Conservation (phyloP, 2,797 vertebrate genomes). For the Otus scops region DNA sequence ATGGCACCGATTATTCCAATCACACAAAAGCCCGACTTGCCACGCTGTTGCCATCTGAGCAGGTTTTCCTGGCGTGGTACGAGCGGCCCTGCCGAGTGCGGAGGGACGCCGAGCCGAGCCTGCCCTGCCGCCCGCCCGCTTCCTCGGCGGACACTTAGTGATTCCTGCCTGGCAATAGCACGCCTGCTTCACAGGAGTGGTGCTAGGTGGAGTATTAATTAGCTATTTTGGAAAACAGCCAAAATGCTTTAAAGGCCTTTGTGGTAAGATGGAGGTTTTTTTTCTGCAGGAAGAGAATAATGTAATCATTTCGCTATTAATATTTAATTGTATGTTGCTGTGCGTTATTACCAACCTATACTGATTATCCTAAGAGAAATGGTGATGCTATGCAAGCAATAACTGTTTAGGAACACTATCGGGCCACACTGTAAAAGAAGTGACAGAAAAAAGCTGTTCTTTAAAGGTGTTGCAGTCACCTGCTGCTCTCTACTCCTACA, state of each 20-base stretch:
- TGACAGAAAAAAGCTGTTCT: background rate
- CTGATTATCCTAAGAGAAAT: conserved; percentile 27
- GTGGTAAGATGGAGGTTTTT: background rate
- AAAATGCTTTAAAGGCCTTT: conserved; percentile 53
- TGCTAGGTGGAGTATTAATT: background rate
- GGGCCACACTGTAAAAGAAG: background rate
- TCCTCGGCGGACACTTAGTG: background rate
- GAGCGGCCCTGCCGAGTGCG: background rate
- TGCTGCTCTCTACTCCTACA: background rate
- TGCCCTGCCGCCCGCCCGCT: background rate
- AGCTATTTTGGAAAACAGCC: conserved; percentile 16
- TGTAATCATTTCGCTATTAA: conserved; percentile 33
- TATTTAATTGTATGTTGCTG: conserved; percentile 40
- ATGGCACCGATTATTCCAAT: background rate
- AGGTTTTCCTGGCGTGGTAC: background rate
- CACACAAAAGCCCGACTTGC: background rate
- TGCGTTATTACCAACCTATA: background rate
- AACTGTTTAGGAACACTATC: background rate
- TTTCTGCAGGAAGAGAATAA: conserved; percentile 35
- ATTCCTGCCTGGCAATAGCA: background rate
- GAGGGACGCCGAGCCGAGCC: background rate
- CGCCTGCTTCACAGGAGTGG: background rate
- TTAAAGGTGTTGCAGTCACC: background rate
- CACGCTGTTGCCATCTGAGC: background rate
- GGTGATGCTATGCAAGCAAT: background rate